Evolutionary conservation across 2,888 invertebrate species (phyloP).

Genomic region (Abscondita cerata): DNA sequence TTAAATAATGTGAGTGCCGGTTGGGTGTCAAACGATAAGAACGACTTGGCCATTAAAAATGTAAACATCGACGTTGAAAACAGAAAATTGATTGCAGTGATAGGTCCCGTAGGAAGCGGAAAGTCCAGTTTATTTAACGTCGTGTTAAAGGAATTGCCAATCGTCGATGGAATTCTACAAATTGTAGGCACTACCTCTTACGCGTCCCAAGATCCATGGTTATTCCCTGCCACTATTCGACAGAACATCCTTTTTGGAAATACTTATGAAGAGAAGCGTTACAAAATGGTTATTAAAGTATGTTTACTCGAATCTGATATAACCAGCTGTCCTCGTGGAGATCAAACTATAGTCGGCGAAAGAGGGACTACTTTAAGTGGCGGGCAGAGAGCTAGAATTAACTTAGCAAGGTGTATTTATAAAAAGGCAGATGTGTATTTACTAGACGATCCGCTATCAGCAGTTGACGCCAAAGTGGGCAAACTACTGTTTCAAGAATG

Average conservation of each 20-base stretch:
- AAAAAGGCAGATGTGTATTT: constrained; percentile 57
- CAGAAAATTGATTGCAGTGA: constrained; percentile 61
- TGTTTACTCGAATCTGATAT: constrained; percentile 74
- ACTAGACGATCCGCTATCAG: constrained; percentile 82
- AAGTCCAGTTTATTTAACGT: constrained; percentile 73
- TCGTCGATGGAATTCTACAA: constrained; percentile 65
- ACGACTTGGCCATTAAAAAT: constrained; percentile 40
- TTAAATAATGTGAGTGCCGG: constrained; percentile 58
- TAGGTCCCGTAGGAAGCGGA: constrained; percentile 72
- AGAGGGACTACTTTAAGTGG: constrained; percentile 83
- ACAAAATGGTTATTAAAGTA: constrained; percentile 67
- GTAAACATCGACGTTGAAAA: constrained; percentile 44
- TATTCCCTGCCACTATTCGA: constrained; percentile 65
- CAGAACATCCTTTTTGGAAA: constrained; percentile 83
- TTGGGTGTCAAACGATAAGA: constrained; percentile 11
- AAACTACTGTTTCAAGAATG: constrained; percentile 76
- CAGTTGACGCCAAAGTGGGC: constrained; percentile 81
- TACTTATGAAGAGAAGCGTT: constrained; percentile 64
- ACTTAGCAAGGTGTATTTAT: constrained; percentile 79
- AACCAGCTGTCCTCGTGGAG: constrained; percentile 75
- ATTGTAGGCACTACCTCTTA: constrained; percentile 69
- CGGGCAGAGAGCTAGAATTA: constrained; percentile 83
- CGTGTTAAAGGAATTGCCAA: constrained; percentile 74
- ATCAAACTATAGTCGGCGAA: constrained; percentile 81
- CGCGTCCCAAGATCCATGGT: constrained; percentile 71